Conservation (phyloP, 2,113 vertebrate species). For the Ovibos moschatus region DNA sequence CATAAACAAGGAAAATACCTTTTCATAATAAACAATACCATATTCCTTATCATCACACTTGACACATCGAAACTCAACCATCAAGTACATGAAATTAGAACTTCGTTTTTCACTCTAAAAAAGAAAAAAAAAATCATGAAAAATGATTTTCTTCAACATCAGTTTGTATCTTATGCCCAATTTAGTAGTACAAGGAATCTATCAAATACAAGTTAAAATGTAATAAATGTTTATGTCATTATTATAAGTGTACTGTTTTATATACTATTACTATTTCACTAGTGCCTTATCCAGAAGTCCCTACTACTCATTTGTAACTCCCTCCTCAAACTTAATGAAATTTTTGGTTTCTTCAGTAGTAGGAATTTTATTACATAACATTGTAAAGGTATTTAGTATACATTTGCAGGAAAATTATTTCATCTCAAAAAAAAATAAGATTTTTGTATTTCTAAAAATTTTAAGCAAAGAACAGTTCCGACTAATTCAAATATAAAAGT, state of each 20-base stretch:
- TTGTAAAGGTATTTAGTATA: neutral
- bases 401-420: neutral
- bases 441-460: neutral
- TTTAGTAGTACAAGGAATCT: neutral
- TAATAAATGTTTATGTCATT: neutral
- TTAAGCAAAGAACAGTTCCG: neutral
- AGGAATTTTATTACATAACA: neutral
- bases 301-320: neutral
- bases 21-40: constrained; percentile 98
- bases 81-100: constrained; percentile 99
- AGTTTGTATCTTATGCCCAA: neutral
- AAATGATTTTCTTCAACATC: neutral
- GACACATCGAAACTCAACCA: constrained; percentile 98
- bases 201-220: neutral
- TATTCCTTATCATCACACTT: constrained; percentile 95
- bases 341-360: neutral
- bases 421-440: constrained; percentile 2
- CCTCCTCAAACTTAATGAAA: neutral
- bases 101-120: constrained; percentile 96
- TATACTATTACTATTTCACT: neutral
- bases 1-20: constrained; percentile 85
- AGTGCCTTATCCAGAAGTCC: neutral
- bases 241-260: neutral
- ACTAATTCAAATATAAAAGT: neutral
- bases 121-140: constrained; percentile 40